Percentiles rank a stretch among this genome's conserved stretches.
phyloP scores from a whole-genome alignment of 2,888 invertebrate species.

The Dryadula phaetusa region DNA sequence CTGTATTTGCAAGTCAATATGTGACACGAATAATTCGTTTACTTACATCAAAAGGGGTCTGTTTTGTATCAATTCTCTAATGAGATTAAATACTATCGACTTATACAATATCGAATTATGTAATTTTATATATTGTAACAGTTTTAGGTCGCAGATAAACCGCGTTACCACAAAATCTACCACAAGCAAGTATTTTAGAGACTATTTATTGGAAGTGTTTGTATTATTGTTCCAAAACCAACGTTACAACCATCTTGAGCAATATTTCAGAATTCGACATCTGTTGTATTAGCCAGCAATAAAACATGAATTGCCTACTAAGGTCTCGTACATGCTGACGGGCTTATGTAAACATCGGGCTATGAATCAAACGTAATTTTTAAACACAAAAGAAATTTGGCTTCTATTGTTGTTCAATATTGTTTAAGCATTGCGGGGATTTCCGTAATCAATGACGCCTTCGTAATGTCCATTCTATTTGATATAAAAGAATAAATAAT shows the following conservation, averaged over 20 bases:
- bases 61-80: conserved; percentile 18
- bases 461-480: conserved; percentile 3
- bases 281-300: conserved; percentile 58
- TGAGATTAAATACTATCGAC: conserved; percentile 17
- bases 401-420: conserved; percentile 26
- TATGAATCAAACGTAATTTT: conserved; percentile 30
- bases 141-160: conserved; percentile 31
- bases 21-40: conserved; percentile 17
- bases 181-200: conserved; percentile 28
- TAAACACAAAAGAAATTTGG: conserved; percentile 33
- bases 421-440: conserved; percentile 20
- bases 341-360: conserved; percentile 27
- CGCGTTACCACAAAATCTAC: conserved; percentile 29
- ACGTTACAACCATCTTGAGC: conserved; percentile 26
- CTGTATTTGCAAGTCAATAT: conserved; percentile 23
- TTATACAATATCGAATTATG: conserved; percentile 18
- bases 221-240: conserved; percentile 30
- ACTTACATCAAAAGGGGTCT: conserved; percentile 22
- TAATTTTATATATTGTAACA: conserved; percentile 23
- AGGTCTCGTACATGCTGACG: conserved; percentile 24
- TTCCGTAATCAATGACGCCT: conserved; percentile 11
- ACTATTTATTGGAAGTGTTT: conserved; percentile 34
- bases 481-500: conserved; percentile 6
- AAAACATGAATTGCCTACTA: conserved; percentile 51
- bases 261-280: conserved; percentile 42